These are phyloP conservation scores for Anguilla rostrata DNA, from an alignment of 2,113 vertebrate species.

Conservation along the genomic window DNA sequence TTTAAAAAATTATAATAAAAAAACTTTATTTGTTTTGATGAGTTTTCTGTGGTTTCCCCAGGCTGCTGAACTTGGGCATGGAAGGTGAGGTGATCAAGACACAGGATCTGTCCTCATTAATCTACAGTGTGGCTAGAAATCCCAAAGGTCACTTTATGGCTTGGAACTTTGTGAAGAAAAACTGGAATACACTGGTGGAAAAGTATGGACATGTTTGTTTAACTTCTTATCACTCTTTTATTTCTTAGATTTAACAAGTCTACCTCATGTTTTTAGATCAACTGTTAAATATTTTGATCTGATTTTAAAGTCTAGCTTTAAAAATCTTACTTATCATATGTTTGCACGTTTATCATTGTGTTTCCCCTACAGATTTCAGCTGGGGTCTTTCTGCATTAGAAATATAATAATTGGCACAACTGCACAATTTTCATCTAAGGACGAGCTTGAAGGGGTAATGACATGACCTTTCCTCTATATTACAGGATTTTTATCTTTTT, in stretches of 20 bases:
- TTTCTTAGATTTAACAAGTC: not conserved
- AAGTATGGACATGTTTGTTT: constrained; percentile 56
- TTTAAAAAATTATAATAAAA: too few species aligned
- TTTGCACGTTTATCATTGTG: constrained; percentile 8
- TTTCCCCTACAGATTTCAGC: constrained; percentile 64
- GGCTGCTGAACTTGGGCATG: constrained; percentile 67
- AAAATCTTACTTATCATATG: not conserved
- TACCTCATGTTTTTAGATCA: not conserved
- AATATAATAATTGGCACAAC: constrained; percentile 67
- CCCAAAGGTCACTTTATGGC: constrained; percentile 63
- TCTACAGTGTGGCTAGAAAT: constrained; percentile 66
- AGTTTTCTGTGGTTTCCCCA: constrained; percentile 32
- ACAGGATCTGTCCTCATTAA: constrained; percentile 62
- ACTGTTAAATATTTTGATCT: too few species aligned
- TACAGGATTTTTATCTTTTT: not conserved
- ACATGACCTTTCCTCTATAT: not conserved
- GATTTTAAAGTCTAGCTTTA: too few species aligned
- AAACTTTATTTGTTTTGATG: not conserved
- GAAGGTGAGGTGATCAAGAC: constrained; percentile 66
- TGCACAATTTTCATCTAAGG: constrained; percentile 65
- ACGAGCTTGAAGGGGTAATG: constrained; percentile 66
- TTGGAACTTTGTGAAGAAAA: constrained; percentile 72
- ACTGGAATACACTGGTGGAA: constrained; percentile 69
- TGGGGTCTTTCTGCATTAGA: constrained; percentile 69
- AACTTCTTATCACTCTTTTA: not conserved